phyloP scores from a whole-genome alignment of 2,113 vertebrate species.

The Anguilla japonica region DNA sequence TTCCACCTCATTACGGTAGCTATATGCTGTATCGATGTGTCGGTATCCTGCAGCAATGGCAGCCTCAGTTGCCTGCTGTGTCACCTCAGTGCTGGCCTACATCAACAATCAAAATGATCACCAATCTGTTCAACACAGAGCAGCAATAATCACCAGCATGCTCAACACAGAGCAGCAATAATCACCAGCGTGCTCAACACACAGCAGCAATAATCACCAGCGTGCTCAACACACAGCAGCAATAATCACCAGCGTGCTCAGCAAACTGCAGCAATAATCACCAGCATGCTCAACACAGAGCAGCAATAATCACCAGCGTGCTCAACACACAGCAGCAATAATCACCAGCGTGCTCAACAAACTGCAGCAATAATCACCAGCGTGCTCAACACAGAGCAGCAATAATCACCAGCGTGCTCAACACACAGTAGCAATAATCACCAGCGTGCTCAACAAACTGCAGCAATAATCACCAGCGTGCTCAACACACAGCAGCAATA shows the following conservation, averaged over 20 bases:
- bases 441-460: no score
- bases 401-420: not conserved
- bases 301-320: not conserved
- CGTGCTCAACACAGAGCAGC: not conserved
- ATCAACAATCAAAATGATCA: not conserved
- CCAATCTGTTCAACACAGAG: not conserved
- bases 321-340: not conserved
- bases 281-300: not conserved
- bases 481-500: no score
- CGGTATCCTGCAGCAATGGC: slow-evolving; percentile 74
- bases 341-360: not conserved
- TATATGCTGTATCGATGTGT: slow-evolving; percentile 69
- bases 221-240: not conserved
- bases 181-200: not conserved
- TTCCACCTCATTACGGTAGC: slow-evolving; percentile 64
- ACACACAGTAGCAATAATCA: not conserved
- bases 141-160: not conserved
- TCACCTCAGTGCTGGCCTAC: slow-evolving; percentile 32
- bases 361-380: not conserved
- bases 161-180: not conserved
- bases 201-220: not conserved
- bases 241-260: not conserved
- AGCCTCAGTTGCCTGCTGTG: slow-evolving; percentile 60
- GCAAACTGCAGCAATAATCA: not conserved
- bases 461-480: no score